Evolutionary conservation across 2,888 invertebrate species (phyloP).

Genomic region (Endomychus coccineus): DNA sequence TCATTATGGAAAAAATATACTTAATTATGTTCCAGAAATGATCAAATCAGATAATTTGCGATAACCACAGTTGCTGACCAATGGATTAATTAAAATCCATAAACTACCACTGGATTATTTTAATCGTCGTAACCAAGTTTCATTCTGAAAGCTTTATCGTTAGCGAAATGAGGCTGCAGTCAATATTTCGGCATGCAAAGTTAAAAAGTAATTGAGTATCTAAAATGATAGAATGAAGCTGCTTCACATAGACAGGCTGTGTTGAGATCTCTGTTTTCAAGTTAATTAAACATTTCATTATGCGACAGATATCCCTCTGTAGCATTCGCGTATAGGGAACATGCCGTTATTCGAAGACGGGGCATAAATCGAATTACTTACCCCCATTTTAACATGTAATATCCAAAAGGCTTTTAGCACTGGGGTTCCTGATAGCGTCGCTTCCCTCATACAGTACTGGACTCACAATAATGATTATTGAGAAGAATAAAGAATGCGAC

Average conservation of each 20-base stretch:
- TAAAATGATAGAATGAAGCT: constrained; percentile 15
- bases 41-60: no score
- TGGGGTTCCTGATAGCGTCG: constrained; percentile 39
- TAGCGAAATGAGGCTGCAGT: no score
- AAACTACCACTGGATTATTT: no score
- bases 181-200: constrained; percentile 11
- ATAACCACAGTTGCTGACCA: no score
- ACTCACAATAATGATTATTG: no score
- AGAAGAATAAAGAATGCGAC: no score
- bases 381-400: constrained; percentile 47
- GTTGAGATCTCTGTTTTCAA: constrained; percentile 34
- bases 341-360: constrained; percentile 17
- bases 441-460: no score
- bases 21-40: no score
- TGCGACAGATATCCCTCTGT: constrained; percentile 33
- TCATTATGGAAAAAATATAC: no score
- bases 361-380: constrained; percentile 46
- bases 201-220: constrained; percentile 19
- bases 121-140: no score
- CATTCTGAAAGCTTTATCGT: no score
- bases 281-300: constrained; percentile 40
- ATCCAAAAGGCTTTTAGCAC: constrained; percentile 46
- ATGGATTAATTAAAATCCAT: no score
- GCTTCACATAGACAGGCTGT: constrained; percentile 11
- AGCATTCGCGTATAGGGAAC: constrained; percentile 12